These are phyloP conservation scores for Brassicogethes aeneus DNA, from an alignment of 2,888 invertebrate species.

Conservation along the genomic window DNA sequence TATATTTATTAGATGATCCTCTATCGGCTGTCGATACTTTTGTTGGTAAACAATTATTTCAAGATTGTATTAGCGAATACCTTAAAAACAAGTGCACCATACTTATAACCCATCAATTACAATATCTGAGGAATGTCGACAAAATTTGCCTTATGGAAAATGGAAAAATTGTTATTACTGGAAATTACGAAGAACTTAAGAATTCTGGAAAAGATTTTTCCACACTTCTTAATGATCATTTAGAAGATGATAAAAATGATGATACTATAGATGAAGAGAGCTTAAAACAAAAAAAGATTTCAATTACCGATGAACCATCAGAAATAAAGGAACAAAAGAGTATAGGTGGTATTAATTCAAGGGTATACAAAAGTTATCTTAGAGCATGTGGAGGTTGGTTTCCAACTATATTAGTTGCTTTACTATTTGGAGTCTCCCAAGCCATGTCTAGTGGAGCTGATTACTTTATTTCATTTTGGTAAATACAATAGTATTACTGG, in stretches of 20 bases:
- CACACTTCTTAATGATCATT: conserved; percentile 40
- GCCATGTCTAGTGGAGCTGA: conserved; percentile 65
- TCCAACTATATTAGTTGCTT: conserved; percentile 48
- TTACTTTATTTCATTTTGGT: conserved; percentile 74
- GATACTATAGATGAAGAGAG: conserved; percentile 14
- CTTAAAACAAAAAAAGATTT: conserved; percentile 11
- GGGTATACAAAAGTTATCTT: conserved; percentile 62
- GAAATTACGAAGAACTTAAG: conserved; percentile 44
- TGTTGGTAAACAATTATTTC: conserved; percentile 67
- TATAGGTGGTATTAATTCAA: conserved; percentile 44
- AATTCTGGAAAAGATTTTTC: conserved; percentile 45
- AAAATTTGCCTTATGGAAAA: conserved; percentile 56
- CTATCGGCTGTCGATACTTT: conserved; percentile 70
- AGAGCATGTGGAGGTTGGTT: conserved; percentile 60
- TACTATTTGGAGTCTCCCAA: conserved; percentile 61
- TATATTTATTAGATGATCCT: conserved; percentile 74
- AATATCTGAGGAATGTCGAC: conserved; percentile 61
- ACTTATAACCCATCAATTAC: conserved; percentile 78
- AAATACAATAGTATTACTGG: conserved; percentile 24
- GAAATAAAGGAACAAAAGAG: conserved; percentile 18
- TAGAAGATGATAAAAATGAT: conserved; percentile 27
- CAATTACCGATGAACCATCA: conserved; percentile 16
- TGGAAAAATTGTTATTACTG: conserved; percentile 42
- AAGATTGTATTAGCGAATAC: conserved; percentile 54
- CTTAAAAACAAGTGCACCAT: conserved; percentile 56